phyloP scores from a whole-genome alignment of 2,113 vertebrate species.

The Hypanus sabinus region DNA sequence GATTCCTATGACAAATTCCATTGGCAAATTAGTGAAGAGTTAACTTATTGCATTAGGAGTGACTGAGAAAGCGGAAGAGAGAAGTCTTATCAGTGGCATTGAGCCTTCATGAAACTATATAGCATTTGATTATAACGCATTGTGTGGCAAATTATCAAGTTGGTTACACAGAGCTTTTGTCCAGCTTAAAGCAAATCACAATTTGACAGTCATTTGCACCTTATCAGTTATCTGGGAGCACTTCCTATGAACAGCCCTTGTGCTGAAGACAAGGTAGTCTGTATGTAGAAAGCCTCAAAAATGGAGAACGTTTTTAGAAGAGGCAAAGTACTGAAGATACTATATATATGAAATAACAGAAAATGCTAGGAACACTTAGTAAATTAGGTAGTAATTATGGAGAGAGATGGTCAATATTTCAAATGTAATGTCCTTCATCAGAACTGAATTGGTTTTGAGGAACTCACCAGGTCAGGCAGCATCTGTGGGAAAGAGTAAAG shows the following conservation, averaged over 20 bases:
- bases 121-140: not conserved
- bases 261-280: too few relatives aligned
- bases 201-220: not conserved
- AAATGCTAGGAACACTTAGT: not conserved
- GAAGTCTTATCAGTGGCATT: not conserved
- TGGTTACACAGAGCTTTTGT: not conserved
- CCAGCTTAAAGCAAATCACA: not conserved
- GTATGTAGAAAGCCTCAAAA: not conserved
- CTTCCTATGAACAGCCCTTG: not conserved
- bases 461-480: too few relatives aligned
- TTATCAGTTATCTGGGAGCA: not conserved
- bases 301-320: constrained; percentile 4
- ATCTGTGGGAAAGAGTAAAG: too few relatives aligned
- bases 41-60: not conserved
- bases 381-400: not conserved
- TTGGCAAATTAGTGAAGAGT: not conserved
- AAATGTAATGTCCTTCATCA: not conserved
- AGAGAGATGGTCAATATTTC: not conserved
- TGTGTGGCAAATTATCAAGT: not conserved
- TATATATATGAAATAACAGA: not conserved
- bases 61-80: not conserved
- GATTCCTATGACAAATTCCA: not conserved
- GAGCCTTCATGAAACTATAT: not conserved
- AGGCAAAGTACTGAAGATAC: not conserved
- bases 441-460: too few relatives aligned